Conservation (phyloP, 2,797 vertebrate genomes). For the Octomys mimax region DNA sequence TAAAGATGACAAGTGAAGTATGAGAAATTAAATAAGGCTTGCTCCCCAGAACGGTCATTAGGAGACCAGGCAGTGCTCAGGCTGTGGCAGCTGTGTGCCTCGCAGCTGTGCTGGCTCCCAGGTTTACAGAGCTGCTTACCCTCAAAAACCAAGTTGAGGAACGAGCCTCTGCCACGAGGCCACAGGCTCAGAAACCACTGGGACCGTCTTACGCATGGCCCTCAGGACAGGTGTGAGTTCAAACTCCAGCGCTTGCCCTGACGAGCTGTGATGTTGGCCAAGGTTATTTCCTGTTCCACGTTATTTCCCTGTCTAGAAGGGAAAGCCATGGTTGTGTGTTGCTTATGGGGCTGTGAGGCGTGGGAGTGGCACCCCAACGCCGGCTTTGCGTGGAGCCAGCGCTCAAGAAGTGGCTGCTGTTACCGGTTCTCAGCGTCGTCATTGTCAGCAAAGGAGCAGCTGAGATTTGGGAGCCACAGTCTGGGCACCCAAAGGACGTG, state of each 20-base stretch:
- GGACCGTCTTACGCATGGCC: not conserved
- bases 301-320: not conserved
- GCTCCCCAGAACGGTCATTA: not conserved
- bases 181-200: not conserved
- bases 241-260: constrained; percentile 28
- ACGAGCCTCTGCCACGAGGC: not conserved
- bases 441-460: not conserved
- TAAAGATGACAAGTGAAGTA: not conserved
- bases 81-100: not conserved
- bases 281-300: constrained; percentile 34
- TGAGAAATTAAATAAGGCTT: not conserved
- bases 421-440: not conserved
- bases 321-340: constrained; percentile 53
- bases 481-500: not conserved
- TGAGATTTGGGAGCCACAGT: not conserved
- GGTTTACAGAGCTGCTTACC: not conserved
- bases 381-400: not conserved
- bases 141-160: not conserved
- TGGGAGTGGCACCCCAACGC: not conserved
- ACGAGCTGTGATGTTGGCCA: constrained; percentile 9
- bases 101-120: not conserved
- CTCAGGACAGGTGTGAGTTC: constrained; percentile 20
- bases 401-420: not conserved
- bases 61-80: not conserved
- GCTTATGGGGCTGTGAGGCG: constrained; percentile 2